Conservation (phyloP, 2,113 vertebrate genomes). For the Chaenogobius annularis region DNA sequence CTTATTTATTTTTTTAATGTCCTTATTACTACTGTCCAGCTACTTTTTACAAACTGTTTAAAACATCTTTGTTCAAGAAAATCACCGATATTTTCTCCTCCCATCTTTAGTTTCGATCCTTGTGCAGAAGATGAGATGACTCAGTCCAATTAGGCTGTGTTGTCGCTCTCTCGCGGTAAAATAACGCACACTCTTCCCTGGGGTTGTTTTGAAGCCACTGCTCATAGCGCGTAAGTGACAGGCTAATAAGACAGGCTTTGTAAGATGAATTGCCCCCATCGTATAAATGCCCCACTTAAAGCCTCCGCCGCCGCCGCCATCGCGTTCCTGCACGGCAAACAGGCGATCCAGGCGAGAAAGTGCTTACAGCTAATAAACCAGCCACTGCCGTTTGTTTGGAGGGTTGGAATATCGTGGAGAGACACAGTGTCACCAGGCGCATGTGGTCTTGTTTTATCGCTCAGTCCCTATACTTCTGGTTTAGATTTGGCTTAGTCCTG, state of each 20-base stretch:
- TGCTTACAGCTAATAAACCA: constrained; percentile 61
- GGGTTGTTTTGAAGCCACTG: constrained; percentile 69
- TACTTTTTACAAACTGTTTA: background rate
- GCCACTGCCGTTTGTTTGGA: constrained; percentile 56
- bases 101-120: constrained; percentile 46
- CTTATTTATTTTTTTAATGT: background rate
- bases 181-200: constrained; percentile 69
- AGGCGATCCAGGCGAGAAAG: constrained; percentile 23
- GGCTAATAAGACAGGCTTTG: constrained; percentile 75
- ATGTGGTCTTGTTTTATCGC: background rate
- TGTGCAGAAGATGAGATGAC: constrained; percentile 66
- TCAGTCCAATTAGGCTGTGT: constrained; percentile 74
- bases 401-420: constrained; percentile 36
- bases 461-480: background rate
- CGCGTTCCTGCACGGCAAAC: constrained; percentile 60
- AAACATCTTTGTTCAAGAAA: background rate
- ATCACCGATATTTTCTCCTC: background rate
- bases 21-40: background rate
- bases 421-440: constrained; percentile 35
- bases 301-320: constrained; percentile 45
- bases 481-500: background rate
- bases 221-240: constrained; percentile 76
- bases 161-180: constrained; percentile 65
- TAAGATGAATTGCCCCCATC: constrained; percentile 75
- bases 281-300: constrained; percentile 76